Evolutionary conservation across 2,888 invertebrate species (phyloP), one percentile per base, ranked within the genome.

Genomic region (Hyposoter dolosus): DNA sequence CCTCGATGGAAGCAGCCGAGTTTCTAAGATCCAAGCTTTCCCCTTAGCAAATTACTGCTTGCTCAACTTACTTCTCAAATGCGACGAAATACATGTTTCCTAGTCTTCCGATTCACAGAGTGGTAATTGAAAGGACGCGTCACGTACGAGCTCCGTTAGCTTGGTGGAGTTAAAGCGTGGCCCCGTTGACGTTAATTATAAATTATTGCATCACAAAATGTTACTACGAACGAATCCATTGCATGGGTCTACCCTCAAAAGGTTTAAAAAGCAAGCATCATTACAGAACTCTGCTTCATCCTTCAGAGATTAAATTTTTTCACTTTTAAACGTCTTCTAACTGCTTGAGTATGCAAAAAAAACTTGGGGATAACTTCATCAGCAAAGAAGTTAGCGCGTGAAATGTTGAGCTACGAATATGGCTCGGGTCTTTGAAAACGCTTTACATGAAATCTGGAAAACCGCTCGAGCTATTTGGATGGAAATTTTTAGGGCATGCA

Each of bases 51-150:
- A 65, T 76, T 76, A 63, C 47, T 45, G 45, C 63, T 15, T 32
- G n/a, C n/a, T n/a, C 28, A 76, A 66, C 65, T 76, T 65, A 35
- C 47, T 65, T 50, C 32, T 76, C 65, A 50, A 50, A 45, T 28
- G n/a, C 9, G 23, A 35, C 10, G 23, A 47, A 45, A 47, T 53
- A 53, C 9, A 53, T 47, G 63, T 28, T 10, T 47, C 23, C 7
- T 43, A 23, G 32, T 40, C 50, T 76, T 40, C 32, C n/a, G 19
- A 65, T 50, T 65, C 19, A 23, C 40, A 19, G 9, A 23, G 60
- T 56, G 23, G n/a, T 40, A 74, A 60, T 74, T 43, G 17, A 32
- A 74, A 43, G 56, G 19, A 74, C 15, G n/a, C 40, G 19, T 17
- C 10, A 43, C 60, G 43, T 60, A 43, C 60, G 40, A 43, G 35